Conservation (phyloP, 2,113 vertebrate genomes). For the Rynchops niger region DNA sequence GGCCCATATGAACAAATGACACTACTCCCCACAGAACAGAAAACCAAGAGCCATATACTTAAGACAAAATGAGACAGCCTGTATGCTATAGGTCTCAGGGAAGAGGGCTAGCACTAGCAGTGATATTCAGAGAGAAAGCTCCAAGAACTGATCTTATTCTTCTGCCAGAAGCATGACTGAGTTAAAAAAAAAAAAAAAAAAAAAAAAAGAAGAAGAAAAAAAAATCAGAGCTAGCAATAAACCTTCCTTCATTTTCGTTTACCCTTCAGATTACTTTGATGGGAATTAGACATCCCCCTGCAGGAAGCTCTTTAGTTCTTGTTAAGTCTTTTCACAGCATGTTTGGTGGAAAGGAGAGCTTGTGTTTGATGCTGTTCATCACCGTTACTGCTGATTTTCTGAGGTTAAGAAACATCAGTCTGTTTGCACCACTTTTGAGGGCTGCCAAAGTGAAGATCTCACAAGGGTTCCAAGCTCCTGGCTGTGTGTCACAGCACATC, state of each 20-base stretch:
- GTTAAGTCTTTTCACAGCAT: constrained; percentile 64
- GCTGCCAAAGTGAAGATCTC: background rate
- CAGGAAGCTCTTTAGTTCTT: constrained; percentile 68
- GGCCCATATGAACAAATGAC: background rate
- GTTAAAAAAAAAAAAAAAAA: background rate
- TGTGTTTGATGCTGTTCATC: constrained; percentile 67
- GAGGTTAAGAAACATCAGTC: constrained; percentile 56
- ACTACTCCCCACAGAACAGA: background rate
- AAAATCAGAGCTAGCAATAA: constrained; percentile 48
- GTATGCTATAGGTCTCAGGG: background rate
- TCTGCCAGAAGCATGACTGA: constrained; percentile 17
- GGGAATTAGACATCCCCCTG: constrained; percentile 77
- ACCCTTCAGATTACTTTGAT: constrained; percentile 67
- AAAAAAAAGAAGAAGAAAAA: background rate
- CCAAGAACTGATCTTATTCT: constrained; percentile 32
- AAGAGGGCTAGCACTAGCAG: background rate
- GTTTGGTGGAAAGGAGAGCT: constrained; percentile 60
- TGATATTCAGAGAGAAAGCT: background rate
- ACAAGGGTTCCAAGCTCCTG: background rate
- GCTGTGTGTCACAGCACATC: background rate
- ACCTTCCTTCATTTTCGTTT: constrained; percentile 57
- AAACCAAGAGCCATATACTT: background rate
- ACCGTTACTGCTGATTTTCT: constrained; percentile 59
- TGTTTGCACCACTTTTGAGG: background rate
- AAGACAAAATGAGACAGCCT: background rate